Evolutionary conservation across 2,888 invertebrate species (phyloP).

Genomic region (Dione juno): DNA sequence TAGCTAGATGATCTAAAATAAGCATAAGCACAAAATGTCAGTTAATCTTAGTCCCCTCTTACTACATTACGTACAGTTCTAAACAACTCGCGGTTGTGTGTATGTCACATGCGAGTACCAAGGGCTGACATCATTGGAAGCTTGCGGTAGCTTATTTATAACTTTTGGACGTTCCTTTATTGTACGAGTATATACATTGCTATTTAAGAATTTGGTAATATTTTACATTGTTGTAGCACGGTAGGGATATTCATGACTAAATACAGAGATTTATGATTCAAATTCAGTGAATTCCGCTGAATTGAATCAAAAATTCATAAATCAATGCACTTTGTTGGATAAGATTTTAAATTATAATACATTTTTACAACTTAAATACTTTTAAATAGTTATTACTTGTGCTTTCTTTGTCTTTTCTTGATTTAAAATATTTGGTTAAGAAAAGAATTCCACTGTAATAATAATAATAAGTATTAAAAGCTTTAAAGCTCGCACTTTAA

Average conservation of each 20-base stretch:
- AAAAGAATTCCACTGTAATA: no score
- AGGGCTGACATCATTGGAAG: conserved; percentile 17
- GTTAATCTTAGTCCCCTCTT: conserved; percentile 51
- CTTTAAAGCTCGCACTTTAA: neutral
- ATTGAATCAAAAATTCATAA: no score
- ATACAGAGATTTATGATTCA: no score
- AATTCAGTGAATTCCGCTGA: neutral
- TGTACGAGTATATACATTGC: neutral
- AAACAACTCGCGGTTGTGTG: conserved; percentile 16
- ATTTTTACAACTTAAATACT: no score
- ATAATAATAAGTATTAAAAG: neutral
- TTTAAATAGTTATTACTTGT: no score
- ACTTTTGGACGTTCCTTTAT: neutral
- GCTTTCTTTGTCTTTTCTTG: no score
- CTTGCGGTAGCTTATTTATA: neutral
- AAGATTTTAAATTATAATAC: no score
- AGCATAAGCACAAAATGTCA: conserved; percentile 55
- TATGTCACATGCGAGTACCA: conserved; percentile 13
- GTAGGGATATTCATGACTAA: neutral
- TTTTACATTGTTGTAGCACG: neutral
- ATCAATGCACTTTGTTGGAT: no score
- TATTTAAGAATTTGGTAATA: neutral
- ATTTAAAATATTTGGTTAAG: no score
- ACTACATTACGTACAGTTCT: conserved; percentile 28
- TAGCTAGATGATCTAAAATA: conserved; percentile 48